Base-by-base conservation (phyloP, 1,140 invertebrate species). In the Geopemphigus sp. region DNA sequence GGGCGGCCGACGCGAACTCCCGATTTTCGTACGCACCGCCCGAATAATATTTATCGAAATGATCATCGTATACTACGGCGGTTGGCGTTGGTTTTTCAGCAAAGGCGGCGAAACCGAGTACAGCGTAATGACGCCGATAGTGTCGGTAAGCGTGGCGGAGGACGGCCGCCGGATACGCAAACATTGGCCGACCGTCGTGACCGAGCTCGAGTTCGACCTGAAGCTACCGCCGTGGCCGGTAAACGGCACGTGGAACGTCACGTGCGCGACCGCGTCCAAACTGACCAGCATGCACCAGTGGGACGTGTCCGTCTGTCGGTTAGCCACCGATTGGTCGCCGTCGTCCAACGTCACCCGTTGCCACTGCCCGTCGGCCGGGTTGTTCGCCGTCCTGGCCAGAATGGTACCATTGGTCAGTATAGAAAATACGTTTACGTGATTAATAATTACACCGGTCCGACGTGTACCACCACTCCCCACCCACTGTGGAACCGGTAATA, bases 61-160 rank as follows among this genome's bases (percentile, higher is more conserved):
- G n/a, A n/a, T n/a, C n/a, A n/a, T n/a, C 32, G 32, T 39, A 4
- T 39, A 39, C 32, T 8, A 8, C 32, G 32, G 3, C 11, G 1
- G 47, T 12, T 12, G 5, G 15, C 26, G 26, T 32, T 19, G n/a
- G 22, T 56, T 82, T 78, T 81, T n/a, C 64, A 81, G 70, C 83
- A 91, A 90, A 63, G 89, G 91, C 83, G 89, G 89, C 22, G 90
- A 91, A 83, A 84, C 90, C 61, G 90, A 91, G 83, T 91, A 91
- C 84, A 88, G 89, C 81, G 86, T 91, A 22, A 88, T 89, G 81
- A 91, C 90, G 1, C 87, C 88, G 81, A 85, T 91, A 17, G 86
- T 90, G 26, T 86, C 86, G 22, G 86, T 90, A 3, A 63, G n/a
- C 10, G 57, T 74, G 70, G 73, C 70, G 45, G 80, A 66, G 0